phyloP scores from a whole-genome alignment of 1,140 invertebrate genomes.

The Drosophila bocki region DNA sequence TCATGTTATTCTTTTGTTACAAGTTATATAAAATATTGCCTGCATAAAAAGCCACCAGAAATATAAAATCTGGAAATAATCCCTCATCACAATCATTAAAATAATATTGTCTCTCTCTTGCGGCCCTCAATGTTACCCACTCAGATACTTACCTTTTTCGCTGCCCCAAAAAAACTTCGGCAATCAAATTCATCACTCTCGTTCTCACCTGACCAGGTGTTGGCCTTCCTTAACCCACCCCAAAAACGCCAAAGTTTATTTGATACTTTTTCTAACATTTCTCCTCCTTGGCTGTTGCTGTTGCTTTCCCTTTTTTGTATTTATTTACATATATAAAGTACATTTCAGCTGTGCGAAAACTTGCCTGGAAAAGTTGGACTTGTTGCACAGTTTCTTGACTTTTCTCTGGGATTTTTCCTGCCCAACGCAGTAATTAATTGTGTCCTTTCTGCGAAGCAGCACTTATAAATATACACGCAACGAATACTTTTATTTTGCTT shows the following conservation, averaged over 20 bases:
- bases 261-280: conserved; percentile 28
- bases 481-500: conserved; percentile 23
- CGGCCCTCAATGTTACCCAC: neutral
- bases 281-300: neutral
- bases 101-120: neutral
- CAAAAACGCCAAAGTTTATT: conserved; percentile 35
- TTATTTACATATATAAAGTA: conserved; percentile 63
- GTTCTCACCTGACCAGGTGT: conserved; percentile 27
- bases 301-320: conserved; percentile 23
- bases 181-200: conserved; percentile 36
- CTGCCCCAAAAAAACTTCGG: conserved; percentile 11
- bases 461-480: conserved; percentile 33
- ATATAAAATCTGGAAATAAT: neutral
- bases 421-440: conserved; percentile 67
- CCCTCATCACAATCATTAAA: neutral
- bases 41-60: neutral
- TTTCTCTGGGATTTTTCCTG: conserved; percentile 23
- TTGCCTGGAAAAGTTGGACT: conserved; percentile 60
- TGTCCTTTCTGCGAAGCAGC: conserved; percentile 57
- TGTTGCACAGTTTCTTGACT: conserved; percentile 62
- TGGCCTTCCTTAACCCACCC: neutral
- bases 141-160: neutral
- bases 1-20: neutral
- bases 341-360: conserved; percentile 43
- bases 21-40: neutral